These are phyloP conservation scores for Aix galericulata DNA, from an alignment of 2,113 vertebrate genomes.

Conservation along the genomic window DNA sequence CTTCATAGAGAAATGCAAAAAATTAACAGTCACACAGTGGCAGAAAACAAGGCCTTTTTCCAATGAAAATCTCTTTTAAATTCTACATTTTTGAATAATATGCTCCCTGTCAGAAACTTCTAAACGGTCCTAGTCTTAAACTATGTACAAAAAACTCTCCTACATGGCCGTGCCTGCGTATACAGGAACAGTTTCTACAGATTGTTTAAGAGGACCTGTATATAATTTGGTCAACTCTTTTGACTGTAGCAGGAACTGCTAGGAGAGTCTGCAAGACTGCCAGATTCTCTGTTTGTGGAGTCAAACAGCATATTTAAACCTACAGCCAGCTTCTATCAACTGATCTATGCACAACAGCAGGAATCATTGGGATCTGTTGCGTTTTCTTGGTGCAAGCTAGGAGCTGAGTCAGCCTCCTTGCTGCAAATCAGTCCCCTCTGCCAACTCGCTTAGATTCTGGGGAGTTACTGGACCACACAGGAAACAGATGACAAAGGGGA, in stretches of 20 bases:
- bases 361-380: background rate
- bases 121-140: background rate
- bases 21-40: background rate
- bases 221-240: background rate
- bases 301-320: background rate
- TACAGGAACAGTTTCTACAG: background rate
- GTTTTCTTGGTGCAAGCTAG: background rate
- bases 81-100: background rate
- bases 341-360: background rate
- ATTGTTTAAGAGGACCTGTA: background rate
- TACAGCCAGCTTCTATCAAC: background rate
- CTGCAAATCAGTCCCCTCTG: background rate
- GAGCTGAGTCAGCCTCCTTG: background rate
- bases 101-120: background rate
- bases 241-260: background rate
- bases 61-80: background rate
- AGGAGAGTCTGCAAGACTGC: background rate
- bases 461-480: background rate
- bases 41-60: background rate
- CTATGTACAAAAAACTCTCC: background rate
- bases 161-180: background rate
- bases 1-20: background rate
- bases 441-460: background rate
- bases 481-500: background rate
- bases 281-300: background rate